phyloP scores from a whole-genome alignment of 2,797 vertebrate genomes.

The Muraenolepis orangiensis region DNA sequence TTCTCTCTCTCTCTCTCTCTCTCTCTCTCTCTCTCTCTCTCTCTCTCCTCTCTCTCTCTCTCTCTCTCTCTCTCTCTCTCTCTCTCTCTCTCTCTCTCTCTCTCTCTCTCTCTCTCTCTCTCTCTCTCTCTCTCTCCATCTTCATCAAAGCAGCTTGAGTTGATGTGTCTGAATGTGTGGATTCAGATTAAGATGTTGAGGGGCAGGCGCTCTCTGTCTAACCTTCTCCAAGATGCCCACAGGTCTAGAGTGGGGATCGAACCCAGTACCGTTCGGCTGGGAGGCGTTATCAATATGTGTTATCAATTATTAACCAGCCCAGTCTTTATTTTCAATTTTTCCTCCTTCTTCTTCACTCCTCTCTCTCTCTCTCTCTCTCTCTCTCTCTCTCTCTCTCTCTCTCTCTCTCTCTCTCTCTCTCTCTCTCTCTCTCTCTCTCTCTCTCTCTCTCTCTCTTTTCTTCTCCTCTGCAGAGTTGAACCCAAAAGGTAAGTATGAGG shows the following conservation, averaged over 20 bases:
- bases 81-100: slow-evolving; percentile 6
- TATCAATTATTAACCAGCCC: background rate
- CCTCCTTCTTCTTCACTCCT: slow-evolving; percentile 30
- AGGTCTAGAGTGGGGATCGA: background rate
- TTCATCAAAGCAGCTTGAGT: background rate
- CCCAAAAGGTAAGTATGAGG: slow-evolving; percentile 70
- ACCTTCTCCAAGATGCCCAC: background rate
- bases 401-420: slow-evolving; percentile 31
- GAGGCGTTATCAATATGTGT: background rate
- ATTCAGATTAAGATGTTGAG: background rate
- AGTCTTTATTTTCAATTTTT: slow-evolving; percentile 24
- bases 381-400: slow-evolving; percentile 32
- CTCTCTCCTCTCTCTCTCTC: background rate
- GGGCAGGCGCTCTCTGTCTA: background rate
- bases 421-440: slow-evolving; percentile 30
- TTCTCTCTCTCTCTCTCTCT: too few species aligned
- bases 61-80: slow-evolving; percentile 4
- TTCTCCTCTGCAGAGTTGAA: slow-evolving; percentile 66
- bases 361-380: slow-evolving; percentile 30
- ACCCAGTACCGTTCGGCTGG: background rate
- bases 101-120: slow-evolving; percentile 2
- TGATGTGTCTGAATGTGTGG: background rate
- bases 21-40: slow-evolving; percentile 2
- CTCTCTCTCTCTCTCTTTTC: slow-evolving; percentile 28
- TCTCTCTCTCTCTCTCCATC: slow-evolving; percentile 5